phyloP scores from a whole-genome alignment of 2,888 invertebrate species.

The Latheticus oryzae region DNA sequence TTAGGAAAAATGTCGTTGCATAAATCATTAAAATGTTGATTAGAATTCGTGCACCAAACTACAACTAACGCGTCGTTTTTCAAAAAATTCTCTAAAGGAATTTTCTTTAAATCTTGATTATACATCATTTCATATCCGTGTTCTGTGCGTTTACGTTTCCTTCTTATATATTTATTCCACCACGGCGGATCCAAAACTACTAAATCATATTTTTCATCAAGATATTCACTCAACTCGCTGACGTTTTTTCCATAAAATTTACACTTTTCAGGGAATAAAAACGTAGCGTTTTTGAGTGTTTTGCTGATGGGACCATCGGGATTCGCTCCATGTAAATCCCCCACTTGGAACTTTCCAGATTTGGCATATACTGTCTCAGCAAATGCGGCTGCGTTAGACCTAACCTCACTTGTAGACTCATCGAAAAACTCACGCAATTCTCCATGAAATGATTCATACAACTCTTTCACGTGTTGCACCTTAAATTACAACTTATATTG shows the following conservation, averaged over 20 bases:
- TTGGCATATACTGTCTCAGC: constrained; percentile 49
- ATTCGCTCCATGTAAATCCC: constrained; percentile 68
- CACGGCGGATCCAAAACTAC: constrained; percentile 95
- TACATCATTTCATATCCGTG: constrained; percentile 82
- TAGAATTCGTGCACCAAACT: constrained; percentile 94
- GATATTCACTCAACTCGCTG: constrained; percentile 68
- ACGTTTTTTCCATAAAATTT: constrained; percentile 78
- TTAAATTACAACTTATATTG: constrained; percentile 26
- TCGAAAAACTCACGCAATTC: constrained; percentile 45
- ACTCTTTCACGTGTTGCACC: constrained; percentile 47
- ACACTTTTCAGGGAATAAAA: constrained; percentile 76
- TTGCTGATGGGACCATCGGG: constrained; percentile 67
- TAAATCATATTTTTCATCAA: constrained; percentile 76
- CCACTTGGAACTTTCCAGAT: constrained; percentile 43
- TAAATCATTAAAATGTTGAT: constrained; percentile 75
- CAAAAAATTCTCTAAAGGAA: constrained; percentile 77
- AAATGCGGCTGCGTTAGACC: constrained; percentile 47
- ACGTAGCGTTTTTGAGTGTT: constrained; percentile 66
- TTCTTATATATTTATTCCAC: constrained; percentile 93
- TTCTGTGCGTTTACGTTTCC: constrained; percentile 75
- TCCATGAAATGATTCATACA: constrained; percentile 44
- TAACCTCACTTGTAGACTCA: constrained; percentile 5
- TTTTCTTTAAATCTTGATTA: constrained; percentile 76
- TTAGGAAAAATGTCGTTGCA: constrained; percentile 78
- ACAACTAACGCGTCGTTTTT: constrained; percentile 76